These are phyloP conservation scores for Paragorgia papillata DNA, from an alignment of 92 coral and sea anemone species.

Conservation along the genomic window DNA sequence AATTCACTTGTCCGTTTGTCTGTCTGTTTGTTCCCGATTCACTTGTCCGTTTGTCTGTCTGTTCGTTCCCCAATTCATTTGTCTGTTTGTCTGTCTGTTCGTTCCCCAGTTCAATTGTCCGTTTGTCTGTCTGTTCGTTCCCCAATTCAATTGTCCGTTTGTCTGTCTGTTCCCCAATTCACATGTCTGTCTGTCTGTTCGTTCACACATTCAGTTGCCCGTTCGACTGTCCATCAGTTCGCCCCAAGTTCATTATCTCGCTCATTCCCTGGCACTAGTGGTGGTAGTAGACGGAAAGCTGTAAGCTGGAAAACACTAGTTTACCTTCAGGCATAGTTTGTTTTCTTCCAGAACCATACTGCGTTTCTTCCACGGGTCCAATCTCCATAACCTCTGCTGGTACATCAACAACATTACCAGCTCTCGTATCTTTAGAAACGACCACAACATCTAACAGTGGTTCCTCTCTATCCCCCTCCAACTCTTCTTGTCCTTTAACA, in stretches of 20 bases:
- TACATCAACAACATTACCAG: neutral
- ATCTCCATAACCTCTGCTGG: neutral
- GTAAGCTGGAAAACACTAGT: neutral
- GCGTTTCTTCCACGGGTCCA: neutral
- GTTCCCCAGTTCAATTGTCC: neutral
- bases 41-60: too few species aligned
- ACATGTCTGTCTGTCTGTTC: neutral
- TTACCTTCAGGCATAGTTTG: neutral
- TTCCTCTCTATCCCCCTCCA: neutral
- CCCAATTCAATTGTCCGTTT: too few species aligned
- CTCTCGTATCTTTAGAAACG: neutral
- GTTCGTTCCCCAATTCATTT: too few species aligned
- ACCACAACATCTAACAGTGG: constrained; percentile 26
- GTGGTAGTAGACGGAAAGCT: too few species aligned
- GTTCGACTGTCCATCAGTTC: too few species aligned
- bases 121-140: too few species aligned
- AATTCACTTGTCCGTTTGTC: too few species aligned
- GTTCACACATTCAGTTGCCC: too few species aligned
- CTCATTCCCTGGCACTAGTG: too few species aligned
- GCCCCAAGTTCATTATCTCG: too few species aligned
- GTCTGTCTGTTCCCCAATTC: neutral
- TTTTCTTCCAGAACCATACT: neutral
- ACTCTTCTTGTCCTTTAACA: constrained; percentile 16
- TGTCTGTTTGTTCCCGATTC: neutral
- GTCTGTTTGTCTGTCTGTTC: neutral